Base-by-base conservation (phyloP, 2,113 vertebrate species). In the Catagonus wagneri region DNA sequence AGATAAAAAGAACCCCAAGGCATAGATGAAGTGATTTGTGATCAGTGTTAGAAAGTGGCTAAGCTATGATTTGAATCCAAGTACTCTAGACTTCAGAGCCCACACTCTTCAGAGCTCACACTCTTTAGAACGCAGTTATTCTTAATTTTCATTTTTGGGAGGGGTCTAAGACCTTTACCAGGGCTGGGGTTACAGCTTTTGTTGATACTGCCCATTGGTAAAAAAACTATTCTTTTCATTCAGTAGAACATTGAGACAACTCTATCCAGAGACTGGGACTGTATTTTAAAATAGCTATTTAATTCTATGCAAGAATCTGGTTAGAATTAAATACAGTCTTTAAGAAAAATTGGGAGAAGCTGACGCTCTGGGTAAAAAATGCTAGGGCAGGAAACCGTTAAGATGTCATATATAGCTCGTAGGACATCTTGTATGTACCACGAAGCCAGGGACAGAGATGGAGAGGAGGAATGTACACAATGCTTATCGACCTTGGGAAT, bases 401-500 rank as follows among this genome's bases (percentile, higher is more conserved):
- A 97, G 66, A 75, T 32, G 39, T 32, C 29, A 6, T 4, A 20
- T 27, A n/a, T 16, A n/a, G n/a, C 12, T 72, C 12, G 52, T 7
- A 39, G 72, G 94, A 86, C 56, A 89, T 60, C 93, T 4, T 68
- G 22, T 89, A 54, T 90, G 93, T 96, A 93, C 68, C 88, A 36
- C 83, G 88, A 84, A 95, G 65, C 83, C 80, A 44, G 44, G 56
- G 87, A 93, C 63, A 86, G 83, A 92, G 88, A 87, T 44, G 44
- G 88, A 96, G 94, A 92, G 75, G 90, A 2, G 15, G 87, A 96
- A 95, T 83, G 95, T 95, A 97, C 95, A 98, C 96, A 96, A 22
- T 69, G 66, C 39, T 6, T 87, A 93, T 96, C 50, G 87, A 97
- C 81, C 95, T 75, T 74, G 92, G 61, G 80, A 90, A 90, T 95